Evolutionary conservation across 2,888 invertebrate genomes (phyloP).

Genomic region (Therioaphis trifolii): DNA sequence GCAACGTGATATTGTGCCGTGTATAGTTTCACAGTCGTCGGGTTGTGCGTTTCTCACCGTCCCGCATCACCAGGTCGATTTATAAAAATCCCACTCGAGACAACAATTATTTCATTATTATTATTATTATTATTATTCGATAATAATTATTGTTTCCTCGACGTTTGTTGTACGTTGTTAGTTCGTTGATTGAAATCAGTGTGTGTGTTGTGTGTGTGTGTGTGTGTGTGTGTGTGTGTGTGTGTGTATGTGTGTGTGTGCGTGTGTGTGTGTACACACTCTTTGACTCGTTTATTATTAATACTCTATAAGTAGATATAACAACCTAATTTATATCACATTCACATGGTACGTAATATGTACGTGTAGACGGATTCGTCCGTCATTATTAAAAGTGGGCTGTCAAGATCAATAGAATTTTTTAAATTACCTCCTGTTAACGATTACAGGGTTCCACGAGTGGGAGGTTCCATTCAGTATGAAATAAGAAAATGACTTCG

Average conservation of each 20-base stretch:
- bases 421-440: background rate
- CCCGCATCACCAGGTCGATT: too few species aligned
- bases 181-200: too few species aligned
- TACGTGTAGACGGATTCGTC: background rate
- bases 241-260: background rate
- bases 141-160: too few species aligned
- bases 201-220: too few species aligned
- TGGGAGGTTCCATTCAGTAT: slow-evolving; percentile 21
- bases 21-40: too few species aligned
- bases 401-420: slow-evolving; percentile 37
- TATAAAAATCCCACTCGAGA: too few species aligned
- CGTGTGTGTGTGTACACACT: background rate
- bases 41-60: too few species aligned
- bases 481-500: slow-evolving; percentile 13
- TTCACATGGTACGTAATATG: background rate
- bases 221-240: background rate
- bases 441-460: background rate
- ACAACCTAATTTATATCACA: slow-evolving; percentile 25
- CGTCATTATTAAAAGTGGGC: slow-evolving; percentile 40
- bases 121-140: too few species aligned
- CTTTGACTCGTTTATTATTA: background rate
- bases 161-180: too few species aligned
- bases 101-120: too few species aligned
- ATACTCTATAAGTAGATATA: background rate
- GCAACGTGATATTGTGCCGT: too few species aligned